A percentile compares a stretch with the other conserved stretches of the same genome.
phyloP scores from a whole-genome alignment of 2,113 vertebrate species.

The Oryzias curvinotus region DNA sequence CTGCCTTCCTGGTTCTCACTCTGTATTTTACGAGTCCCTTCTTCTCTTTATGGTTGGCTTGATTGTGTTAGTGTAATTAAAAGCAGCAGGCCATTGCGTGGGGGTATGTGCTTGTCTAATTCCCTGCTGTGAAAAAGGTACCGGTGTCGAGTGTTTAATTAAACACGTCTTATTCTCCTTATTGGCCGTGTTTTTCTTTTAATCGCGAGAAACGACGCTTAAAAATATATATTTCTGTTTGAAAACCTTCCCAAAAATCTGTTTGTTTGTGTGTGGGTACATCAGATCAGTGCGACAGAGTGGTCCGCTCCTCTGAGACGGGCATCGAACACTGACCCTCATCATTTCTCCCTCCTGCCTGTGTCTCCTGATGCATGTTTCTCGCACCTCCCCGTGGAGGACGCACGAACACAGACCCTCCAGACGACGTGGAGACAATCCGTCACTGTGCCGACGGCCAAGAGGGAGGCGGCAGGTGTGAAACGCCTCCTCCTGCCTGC shows the following conservation, averaged over 20 bases:
- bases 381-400: slow-evolving; percentile 47
- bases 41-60: slow-evolving; percentile 28
- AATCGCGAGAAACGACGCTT: neutral
- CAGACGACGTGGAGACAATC: slow-evolving; percentile 24
- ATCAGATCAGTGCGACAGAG: slow-evolving; percentile 32
- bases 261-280: slow-evolving; percentile 15
- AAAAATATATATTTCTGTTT: neutral
- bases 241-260: slow-evolving; percentile 10
- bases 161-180: slow-evolving; percentile 22
- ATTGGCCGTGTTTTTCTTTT: slow-evolving; percentile 11
- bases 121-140: slow-evolving; percentile 44
- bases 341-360: slow-evolving; percentile 28
- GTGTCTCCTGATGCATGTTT: slow-evolving; percentile 46
- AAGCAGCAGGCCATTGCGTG: slow-evolving; percentile 56
- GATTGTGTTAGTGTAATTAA: slow-evolving; percentile 63
- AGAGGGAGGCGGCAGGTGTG: slow-evolving; percentile 62
- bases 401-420: slow-evolving; percentile 15
- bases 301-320: slow-evolving; percentile 29
- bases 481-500: slow-evolving; percentile 58
- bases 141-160: slow-evolving; percentile 49
- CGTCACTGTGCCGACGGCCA: slow-evolving; percentile 45
- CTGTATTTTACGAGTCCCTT: slow-evolving; percentile 21
- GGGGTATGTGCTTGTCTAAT: slow-evolving; percentile 28
- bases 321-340: slow-evolving; percentile 33
- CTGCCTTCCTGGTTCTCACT: slow-evolving; percentile 7